Evolutionary conservation across 1,140 invertebrate species (phyloP).

Genomic region (Tetragonula clypearis): DNA sequence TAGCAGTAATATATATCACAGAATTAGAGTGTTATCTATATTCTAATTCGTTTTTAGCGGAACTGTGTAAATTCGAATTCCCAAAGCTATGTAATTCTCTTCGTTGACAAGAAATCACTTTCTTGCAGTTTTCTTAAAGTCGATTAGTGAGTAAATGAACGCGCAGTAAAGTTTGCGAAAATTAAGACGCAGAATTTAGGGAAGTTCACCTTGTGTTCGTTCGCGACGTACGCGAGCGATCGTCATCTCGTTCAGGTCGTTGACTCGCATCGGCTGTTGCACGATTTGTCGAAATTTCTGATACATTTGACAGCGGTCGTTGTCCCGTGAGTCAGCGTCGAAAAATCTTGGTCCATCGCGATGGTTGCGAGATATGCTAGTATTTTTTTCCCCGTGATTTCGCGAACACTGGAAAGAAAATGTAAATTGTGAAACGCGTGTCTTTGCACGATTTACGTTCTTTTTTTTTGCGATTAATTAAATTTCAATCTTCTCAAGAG

Average conservation of each 20-base stretch:
- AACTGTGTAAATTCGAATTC: not conserved
- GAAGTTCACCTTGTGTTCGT: not conserved
- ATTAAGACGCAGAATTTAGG: not conserved
- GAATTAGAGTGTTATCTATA: not conserved
- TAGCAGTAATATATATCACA: not conserved
- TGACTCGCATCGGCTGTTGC: conserved; percentile 36
- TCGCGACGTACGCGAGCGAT: not conserved
- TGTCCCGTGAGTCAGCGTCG: conserved; percentile 65
- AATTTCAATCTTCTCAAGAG: not conserved
- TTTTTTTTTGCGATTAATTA: not conserved
- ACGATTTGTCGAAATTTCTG: conserved; percentile 51
- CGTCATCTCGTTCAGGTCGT: conserved; percentile 7
- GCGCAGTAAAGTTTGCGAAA: not conserved
- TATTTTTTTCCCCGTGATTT: conserved; percentile 37
- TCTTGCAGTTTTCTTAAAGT: not conserved
- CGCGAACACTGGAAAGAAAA: not conserved
- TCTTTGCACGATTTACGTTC: not conserved
- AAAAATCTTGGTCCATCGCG: conserved; percentile 63
- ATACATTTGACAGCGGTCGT: conserved; percentile 59
- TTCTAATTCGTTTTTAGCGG: not conserved
- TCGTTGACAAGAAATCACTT: not conserved
- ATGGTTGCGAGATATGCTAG: not conserved
- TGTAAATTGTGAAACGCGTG: conserved; percentile 20
- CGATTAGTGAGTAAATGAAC: not conserved
- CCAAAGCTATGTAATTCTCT: not conserved